phyloP scores from a whole-genome alignment of 1,140 invertebrate species.

The Tribolium madens region DNA sequence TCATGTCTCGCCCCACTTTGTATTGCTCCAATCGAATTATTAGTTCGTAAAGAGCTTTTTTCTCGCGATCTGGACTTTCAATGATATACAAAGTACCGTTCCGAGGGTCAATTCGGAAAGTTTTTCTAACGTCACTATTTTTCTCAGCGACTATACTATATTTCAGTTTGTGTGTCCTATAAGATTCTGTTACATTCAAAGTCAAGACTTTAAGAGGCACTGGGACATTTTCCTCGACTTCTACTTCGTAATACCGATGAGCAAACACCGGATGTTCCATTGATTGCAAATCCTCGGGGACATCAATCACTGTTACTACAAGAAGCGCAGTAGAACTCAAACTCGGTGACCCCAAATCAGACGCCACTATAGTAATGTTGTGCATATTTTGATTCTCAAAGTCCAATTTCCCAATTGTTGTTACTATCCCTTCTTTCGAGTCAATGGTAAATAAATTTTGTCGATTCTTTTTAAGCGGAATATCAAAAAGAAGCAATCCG shows the following conservation, averaged over 20 bases:
- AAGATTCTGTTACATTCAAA: constrained; percentile 75
- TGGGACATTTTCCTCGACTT: constrained; percentile 80
- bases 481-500: constrained; percentile 80
- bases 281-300: constrained; percentile 70
- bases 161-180: constrained; percentile 70
- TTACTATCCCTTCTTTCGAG: constrained; percentile 83
- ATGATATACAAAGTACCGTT: constrained; percentile 80
- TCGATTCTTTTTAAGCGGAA: constrained; percentile 72
- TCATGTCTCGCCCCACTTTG: constrained; percentile 74
- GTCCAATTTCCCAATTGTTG: constrained; percentile 79
- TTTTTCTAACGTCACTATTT: constrained; percentile 67
- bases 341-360: constrained; percentile 85
- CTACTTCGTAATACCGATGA: constrained; percentile 81
- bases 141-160: constrained; percentile 73
- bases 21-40: constrained; percentile 76
- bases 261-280: constrained; percentile 74
- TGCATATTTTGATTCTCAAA: constrained; percentile 76
- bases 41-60: constrained; percentile 74
- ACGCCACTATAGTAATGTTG: constrained; percentile 84
- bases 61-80: constrained; percentile 77
- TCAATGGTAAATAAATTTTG: constrained; percentile 81
- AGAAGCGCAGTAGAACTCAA: constrained; percentile 82
- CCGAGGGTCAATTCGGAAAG: constrained; percentile 77
- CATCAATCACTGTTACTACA: constrained; percentile 75
- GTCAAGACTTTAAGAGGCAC: constrained; percentile 78